phyloP scores from a whole-genome alignment of 2,888 invertebrate genomes.

The Anodontia alba region DNA sequence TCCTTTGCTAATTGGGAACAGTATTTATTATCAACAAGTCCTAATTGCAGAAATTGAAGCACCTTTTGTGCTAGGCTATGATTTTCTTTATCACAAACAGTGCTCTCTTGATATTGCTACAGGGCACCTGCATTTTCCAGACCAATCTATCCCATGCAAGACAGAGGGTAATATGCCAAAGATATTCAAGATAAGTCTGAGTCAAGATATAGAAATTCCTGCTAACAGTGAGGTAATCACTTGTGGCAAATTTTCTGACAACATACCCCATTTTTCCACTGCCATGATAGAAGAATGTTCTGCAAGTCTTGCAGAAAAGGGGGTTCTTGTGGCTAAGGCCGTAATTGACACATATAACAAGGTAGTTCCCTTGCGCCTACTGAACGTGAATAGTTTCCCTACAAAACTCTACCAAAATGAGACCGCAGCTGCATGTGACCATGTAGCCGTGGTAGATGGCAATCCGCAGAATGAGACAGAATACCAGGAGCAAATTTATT shows the following conservation, averaged over 20 bases:
- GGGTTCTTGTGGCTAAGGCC: neutral
- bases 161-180: neutral
- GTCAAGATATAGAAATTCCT: neutral
- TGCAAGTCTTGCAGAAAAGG: neutral
- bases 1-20: neutral
- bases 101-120: neutral
- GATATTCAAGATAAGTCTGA: slow-evolving; percentile 4
- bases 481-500: too few species aligned
- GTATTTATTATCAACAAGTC: neutral
- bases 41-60: neutral
- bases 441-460: neutral
- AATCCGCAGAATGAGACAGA: too few species aligned
- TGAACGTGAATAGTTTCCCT: neutral
- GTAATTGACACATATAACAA: neutral
- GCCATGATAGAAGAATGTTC: neutral
- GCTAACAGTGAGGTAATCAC: neutral
- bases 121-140: neutral
- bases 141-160: neutral
- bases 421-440: neutral
- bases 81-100: neutral
- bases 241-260: neutral
- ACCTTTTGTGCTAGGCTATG: neutral
- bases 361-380: neutral
- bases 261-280: neutral
- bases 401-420: neutral